A percentile compares a stretch with the other conserved stretches of the same genome.
phyloP scores from a whole-genome alignment of 2,113 vertebrate genomes.

The Columba janthina region DNA sequence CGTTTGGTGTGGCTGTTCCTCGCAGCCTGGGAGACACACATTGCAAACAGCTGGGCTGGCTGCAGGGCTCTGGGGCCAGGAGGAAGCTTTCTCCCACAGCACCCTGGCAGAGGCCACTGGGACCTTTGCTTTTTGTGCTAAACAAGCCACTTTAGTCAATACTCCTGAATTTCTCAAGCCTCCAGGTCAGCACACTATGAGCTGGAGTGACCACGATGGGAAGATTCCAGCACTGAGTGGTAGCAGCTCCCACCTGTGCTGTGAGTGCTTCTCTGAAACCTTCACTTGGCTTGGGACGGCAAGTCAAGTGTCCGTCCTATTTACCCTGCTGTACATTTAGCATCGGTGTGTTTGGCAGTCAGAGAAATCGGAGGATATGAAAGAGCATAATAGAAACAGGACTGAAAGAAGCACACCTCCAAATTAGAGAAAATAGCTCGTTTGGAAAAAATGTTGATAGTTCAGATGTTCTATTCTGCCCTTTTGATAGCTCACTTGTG shows the following conservation, averaged over 20 bases:
- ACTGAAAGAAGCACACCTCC: neutral
- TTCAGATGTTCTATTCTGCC: neutral
- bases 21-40: neutral
- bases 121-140: neutral
- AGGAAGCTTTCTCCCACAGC: neutral
- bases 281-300: neutral
- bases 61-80: neutral
- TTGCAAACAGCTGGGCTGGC: neutral
- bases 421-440: neutral
- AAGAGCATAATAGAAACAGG: neutral
- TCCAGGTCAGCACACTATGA: neutral
- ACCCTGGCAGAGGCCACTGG: accelerated
- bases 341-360: neutral
- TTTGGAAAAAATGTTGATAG: neutral
- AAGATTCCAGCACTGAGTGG: neutral
- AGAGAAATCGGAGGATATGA: neutral
- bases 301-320: neutral
- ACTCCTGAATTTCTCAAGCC: neutral
- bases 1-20: neutral
- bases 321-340: neutral
- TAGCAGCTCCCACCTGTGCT: neutral
- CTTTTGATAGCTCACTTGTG: neutral
- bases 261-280: accelerated
- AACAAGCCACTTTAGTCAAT: neutral
- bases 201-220: neutral